These are phyloP conservation scores for Hirudo medicinalis DNA, from an alignment of 1,140 invertebrate genomes.

Conservation along the genomic window DNA sequence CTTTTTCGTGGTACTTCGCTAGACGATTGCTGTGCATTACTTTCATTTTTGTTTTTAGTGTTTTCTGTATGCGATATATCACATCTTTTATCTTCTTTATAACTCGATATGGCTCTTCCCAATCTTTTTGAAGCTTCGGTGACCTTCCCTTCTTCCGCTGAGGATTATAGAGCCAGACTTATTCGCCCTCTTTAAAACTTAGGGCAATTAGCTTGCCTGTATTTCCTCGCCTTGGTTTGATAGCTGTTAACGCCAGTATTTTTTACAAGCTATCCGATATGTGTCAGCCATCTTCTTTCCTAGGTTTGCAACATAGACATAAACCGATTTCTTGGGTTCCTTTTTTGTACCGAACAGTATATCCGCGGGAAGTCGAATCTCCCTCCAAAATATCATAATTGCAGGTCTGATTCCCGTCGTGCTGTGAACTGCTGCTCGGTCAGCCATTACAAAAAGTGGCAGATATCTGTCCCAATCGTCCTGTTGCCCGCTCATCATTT, in stretches of 20 bases:
- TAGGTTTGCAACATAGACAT: no score
- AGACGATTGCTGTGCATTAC: background rate
- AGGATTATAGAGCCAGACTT: background rate
- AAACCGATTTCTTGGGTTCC: no score
- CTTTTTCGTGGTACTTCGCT: background rate
- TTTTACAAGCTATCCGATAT: background rate
- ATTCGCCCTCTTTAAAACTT: background rate
- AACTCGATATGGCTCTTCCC: background rate
- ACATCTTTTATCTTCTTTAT: slow-evolving; percentile 7
- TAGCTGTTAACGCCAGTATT: background rate
- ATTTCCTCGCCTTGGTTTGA: background rate
- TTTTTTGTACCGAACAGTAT: no score
- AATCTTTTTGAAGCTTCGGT: background rate
- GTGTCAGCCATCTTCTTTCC: background rate
- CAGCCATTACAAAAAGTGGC: no score
- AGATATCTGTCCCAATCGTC: no score
- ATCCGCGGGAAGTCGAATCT: no score
- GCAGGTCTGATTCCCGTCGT: no score
- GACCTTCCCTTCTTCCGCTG: background rate
- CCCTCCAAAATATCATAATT: no score
- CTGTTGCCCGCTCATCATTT: no score
- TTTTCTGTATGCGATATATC: background rate
- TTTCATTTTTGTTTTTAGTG: background rate
- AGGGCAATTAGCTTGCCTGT: background rate
- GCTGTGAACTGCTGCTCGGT: no score